phyloP scores from a whole-genome alignment of 1,140 invertebrate species.

The Atta colombica region DNA sequence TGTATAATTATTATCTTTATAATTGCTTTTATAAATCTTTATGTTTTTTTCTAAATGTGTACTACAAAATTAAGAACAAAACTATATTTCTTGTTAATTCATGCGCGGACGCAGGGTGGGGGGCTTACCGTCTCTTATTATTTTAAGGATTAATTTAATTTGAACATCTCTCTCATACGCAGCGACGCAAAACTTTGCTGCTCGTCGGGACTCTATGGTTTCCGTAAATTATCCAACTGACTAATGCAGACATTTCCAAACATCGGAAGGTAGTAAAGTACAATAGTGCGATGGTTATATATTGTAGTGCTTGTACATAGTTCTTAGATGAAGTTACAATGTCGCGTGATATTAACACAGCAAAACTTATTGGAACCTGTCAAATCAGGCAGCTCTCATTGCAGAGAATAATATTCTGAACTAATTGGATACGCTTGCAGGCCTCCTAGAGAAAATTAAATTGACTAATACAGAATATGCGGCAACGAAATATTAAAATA shows the following conservation, averaged over 20 bases:
- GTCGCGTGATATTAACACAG: constrained; percentile 31
- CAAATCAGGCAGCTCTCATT: constrained; percentile 14
- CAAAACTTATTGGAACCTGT: constrained; percentile 23
- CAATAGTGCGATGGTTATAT: constrained; percentile 8
- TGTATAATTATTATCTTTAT: no score
- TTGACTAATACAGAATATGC: neutral
- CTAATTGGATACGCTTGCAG: constrained; percentile 3
- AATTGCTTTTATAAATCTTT: no score
- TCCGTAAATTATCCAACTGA: neutral
- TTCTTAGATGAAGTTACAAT: constrained; percentile 18
- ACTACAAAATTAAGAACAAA: neutral
- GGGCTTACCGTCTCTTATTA: neutral
- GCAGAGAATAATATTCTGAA: constrained; percentile 11
- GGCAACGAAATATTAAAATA: neutral
- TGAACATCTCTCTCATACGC: no score
- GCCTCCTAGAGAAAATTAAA: neutral
- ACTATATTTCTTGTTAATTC: neutral
- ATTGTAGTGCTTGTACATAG: neutral
- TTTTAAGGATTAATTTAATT: neutral
- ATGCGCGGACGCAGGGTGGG: no score
- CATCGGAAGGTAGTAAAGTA: neutral
- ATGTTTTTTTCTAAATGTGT: no score
- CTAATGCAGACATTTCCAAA: constrained; percentile 16
- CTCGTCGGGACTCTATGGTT: neutral
- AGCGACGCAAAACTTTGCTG: neutral